phyloP scores from a whole-genome alignment of 2,797 vertebrate genomes.

The Chelon auratus region DNA sequence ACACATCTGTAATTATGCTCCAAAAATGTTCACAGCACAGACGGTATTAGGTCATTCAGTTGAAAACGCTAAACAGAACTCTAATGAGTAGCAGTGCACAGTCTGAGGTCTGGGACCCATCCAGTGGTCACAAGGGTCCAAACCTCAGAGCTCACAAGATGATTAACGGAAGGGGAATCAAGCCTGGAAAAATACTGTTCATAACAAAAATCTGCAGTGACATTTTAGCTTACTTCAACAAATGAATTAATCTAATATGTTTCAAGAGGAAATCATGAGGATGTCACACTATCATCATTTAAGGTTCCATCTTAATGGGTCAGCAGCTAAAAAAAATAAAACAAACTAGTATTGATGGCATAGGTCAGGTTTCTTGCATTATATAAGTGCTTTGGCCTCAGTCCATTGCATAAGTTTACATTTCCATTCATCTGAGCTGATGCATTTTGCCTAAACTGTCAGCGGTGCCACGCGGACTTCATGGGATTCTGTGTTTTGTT shows the following conservation, averaged over 20 bases:
- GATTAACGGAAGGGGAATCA: neutral
- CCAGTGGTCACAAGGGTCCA: neutral
- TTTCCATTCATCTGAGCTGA: neutral
- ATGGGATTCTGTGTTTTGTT: neutral
- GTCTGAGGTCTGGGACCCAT: neutral
- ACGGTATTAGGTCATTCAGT: conserved; percentile 46
- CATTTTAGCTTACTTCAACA: neutral
- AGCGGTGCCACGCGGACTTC: neutral
- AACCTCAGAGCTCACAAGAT: conserved; percentile 3
- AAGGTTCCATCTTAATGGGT: neutral
- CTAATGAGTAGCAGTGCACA: conserved; percentile 9
- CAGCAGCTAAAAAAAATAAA: neutral
- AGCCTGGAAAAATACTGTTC: neutral
- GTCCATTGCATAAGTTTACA: neutral
- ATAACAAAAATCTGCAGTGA: neutral
- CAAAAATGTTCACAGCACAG: conserved; percentile 8
- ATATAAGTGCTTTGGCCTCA: neutral
- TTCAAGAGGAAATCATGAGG: neutral
- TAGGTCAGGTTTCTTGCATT: too few species aligned
- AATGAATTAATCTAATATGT: neutral
- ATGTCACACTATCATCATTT: neutral
- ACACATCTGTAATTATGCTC: conserved; percentile 7
- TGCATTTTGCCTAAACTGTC: neutral
- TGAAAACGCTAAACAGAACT: conserved; percentile 17
- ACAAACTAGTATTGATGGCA: neutral